phyloP scores from a whole-genome alignment of 2,888 invertebrate genomes.

The Aquatica leii region DNA sequence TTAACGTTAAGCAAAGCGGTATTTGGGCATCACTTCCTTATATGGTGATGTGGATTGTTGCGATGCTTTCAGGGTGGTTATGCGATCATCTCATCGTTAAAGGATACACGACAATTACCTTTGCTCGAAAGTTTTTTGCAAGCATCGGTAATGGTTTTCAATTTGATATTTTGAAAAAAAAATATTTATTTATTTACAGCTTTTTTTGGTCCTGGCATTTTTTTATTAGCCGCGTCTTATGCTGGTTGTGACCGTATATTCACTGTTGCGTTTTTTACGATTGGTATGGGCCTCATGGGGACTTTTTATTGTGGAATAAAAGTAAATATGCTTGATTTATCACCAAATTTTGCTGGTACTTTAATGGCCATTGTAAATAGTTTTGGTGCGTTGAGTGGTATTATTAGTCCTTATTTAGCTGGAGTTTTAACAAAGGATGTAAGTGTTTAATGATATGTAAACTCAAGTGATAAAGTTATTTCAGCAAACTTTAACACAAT shows the following conservation, averaged over 20 bases:
- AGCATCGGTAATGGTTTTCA: conserved; percentile 67
- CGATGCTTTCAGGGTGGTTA: conserved; percentile 69
- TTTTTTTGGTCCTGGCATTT: conserved; percentile 68
- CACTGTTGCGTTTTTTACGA: conserved; percentile 65
- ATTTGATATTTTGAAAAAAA: too few relatives aligned
- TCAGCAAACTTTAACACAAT: conserved; percentile 72
- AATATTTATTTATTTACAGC: conserved; percentile 60
- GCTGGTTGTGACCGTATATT: conserved; percentile 65
- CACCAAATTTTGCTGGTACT: conserved; percentile 71
- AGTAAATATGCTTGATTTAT: conserved; percentile 71
- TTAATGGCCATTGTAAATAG: conserved; percentile 72
- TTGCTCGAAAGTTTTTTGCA: conserved; percentile 72
- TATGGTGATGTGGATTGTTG: conserved; percentile 71
- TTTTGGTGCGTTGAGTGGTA: conserved; percentile 68
- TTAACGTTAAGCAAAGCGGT: conserved; percentile 71
- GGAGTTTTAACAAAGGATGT: conserved; percentile 69
- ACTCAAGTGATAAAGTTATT: conserved; percentile 48
- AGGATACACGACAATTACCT: conserved; percentile 65
- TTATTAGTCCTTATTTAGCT: conserved; percentile 68
- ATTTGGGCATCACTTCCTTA: conserved; percentile 71
- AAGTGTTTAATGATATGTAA: conserved; percentile 57
- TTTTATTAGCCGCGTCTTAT: conserved; percentile 70
- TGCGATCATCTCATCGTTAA: conserved; percentile 74
- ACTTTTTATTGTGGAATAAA: conserved; percentile 74
- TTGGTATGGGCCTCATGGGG: conserved; percentile 73